Evolutionary conservation across 2,113 vertebrate genomes (phyloP).

Genomic region (Cnemophilus loriae): DNA sequence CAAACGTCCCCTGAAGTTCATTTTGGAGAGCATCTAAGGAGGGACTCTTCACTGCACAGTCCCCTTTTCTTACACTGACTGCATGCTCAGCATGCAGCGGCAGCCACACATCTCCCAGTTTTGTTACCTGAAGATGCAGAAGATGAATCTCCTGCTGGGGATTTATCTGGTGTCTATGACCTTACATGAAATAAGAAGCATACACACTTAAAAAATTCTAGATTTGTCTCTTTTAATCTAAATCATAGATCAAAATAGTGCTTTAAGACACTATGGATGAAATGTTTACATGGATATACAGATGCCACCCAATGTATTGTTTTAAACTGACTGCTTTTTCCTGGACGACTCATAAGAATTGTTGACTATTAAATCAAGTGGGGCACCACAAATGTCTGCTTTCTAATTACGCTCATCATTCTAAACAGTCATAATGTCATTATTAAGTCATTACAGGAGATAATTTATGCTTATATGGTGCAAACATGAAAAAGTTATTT

Average conservation of each 20-base stretch:
- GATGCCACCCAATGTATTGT: background rate
- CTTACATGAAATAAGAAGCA: background rate
- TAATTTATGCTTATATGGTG: background rate
- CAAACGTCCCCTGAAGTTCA: background rate
- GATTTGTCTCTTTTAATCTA: background rate
- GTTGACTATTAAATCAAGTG: background rate
- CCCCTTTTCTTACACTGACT: background rate
- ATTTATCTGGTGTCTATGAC: background rate
- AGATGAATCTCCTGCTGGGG: background rate
- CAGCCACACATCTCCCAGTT: fast-evolving
- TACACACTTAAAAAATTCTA: background rate
- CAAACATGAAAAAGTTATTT: background rate
- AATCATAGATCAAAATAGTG: background rate
- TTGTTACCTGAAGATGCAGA: background rate
- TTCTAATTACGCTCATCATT: background rate
- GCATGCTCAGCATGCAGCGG: fast-evolving
- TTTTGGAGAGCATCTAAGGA: background rate
- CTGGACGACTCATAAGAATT: background rate
- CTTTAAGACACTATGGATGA: background rate
- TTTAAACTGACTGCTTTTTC: background rate
- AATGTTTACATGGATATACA: background rate
- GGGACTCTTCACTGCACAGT: fast-evolving
- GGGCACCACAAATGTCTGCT: background rate
- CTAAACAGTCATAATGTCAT: background rate
- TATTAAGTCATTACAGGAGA: background rate